These are phyloP conservation scores for Microdon myrmicae DNA, from an alignment of 2,888 invertebrate species.

Conservation along the genomic window DNA sequence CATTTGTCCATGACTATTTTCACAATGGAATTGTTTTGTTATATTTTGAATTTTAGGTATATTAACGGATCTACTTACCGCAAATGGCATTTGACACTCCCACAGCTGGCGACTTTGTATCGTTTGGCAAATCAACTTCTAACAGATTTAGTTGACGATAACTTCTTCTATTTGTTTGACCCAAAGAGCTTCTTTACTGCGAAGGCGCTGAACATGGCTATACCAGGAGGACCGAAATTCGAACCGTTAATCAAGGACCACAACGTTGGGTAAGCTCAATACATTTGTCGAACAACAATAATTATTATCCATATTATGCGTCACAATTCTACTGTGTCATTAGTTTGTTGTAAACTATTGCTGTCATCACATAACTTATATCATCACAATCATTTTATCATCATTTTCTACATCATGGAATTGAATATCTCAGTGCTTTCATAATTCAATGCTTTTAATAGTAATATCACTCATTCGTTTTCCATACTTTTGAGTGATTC, in stretches of 20 bases:
- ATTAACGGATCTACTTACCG: constrained; percentile 98
- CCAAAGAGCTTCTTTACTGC: constrained; percentile 99
- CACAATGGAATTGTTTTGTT: neutral
- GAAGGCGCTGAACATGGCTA: constrained; percentile 99
- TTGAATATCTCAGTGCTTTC: neutral
- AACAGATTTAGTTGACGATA: constrained; percentile 97
- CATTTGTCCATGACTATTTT: neutral
- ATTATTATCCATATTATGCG: no score
- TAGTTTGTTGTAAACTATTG: constrained; percentile 3
- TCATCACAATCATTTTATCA: constrained; percentile 14
- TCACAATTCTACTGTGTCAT: no score
- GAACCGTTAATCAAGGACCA: constrained; percentile 99
- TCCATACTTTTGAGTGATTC: no score
- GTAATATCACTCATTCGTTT: no score
- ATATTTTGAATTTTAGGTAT: constrained; percentile 74
- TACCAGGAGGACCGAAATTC: constrained; percentile 99
- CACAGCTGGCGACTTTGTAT: constrained; percentile 98
- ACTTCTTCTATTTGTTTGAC: constrained; percentile 99
- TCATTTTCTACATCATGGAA: neutral
- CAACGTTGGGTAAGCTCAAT: constrained; percentile 81
- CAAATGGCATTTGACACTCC: constrained; percentile 94
- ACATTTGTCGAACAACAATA: no score
- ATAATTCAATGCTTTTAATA: constrained; percentile 1
- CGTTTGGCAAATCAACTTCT: constrained; percentile 96
- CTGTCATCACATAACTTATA: no score